These are phyloP conservation scores for Labrus mixtus DNA, from an alignment of 2,113 vertebrate species.

Conservation along the genomic window DNA sequence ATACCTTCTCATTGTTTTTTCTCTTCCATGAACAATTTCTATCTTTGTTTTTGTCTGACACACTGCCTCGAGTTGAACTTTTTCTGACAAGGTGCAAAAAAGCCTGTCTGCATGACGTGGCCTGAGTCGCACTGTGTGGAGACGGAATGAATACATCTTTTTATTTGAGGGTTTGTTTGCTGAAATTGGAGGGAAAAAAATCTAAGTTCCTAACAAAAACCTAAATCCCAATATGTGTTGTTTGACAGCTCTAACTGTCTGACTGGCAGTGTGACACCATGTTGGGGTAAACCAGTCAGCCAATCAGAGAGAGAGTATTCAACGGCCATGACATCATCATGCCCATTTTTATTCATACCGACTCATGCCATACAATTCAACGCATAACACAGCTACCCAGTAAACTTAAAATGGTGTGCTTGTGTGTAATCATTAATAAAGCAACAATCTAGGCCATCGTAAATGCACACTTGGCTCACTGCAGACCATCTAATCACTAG, in stretches of 20 bases:
- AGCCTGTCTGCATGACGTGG: not conserved
- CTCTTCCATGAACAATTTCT: no score
- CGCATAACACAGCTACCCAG: not conserved
- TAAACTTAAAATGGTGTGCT: not conserved
- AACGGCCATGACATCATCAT: not conserved
- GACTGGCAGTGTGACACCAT: no score
- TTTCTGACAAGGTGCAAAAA: not conserved
- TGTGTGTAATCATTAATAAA: constrained; percentile 12
- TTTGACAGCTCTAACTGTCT: no score
- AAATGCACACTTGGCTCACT: not conserved
- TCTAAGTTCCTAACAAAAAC: no score
- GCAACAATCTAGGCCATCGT: not conserved
- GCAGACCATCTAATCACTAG: constrained; percentile 22
- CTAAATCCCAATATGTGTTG: no score
- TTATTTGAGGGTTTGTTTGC: not conserved
- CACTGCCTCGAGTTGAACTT: not conserved
- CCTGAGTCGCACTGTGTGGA: not conserved
- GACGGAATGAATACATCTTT: not conserved
- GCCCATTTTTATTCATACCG: not conserved
- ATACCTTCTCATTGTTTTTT: no score
- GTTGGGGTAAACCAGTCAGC: not conserved
- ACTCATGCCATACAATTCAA: not conserved
- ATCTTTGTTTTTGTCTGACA: not conserved
- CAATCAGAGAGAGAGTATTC: constrained; percentile 4
- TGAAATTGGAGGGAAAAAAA: no score